phyloP scores from a whole-genome alignment of 2,113 vertebrate species.

The Alosa alosa region DNA sequence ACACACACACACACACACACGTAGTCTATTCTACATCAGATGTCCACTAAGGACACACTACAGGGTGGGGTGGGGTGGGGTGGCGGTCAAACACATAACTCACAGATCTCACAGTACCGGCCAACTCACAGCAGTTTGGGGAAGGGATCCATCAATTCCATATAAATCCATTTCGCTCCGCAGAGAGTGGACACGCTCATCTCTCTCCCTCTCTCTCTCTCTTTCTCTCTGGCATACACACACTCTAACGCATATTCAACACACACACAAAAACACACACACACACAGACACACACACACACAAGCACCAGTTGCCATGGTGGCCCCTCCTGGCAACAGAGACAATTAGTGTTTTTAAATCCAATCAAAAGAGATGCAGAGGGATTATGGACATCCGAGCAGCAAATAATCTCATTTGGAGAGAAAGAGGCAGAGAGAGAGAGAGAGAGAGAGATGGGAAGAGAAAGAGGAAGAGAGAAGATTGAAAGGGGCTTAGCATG shows the following conservation, averaged over 20 bases:
- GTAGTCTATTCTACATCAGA: too few relatives aligned
- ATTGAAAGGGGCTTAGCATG: background rate
- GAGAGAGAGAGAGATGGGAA: background rate
- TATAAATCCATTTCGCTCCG: slow-evolving; percentile 33
- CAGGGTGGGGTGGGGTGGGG: too few relatives aligned
- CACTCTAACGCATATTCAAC: background rate
- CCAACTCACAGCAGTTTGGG: too few relatives aligned
- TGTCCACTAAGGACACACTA: too few relatives aligned
- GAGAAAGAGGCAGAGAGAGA: slow-evolving; percentile 26
- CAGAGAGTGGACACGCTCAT: slow-evolving; percentile 26
- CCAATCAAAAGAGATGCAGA: slow-evolving; percentile 35
- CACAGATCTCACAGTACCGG: too few relatives aligned
- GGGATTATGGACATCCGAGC: slow-evolving; percentile 31
- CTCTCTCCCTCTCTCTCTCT: background rate
- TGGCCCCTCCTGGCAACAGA: slow-evolving; percentile 2
- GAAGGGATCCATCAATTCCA: background rate
- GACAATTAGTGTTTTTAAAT: slow-evolving; percentile 44
- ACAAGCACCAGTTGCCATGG: background rate
- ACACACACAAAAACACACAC: background rate
- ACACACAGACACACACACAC: background rate
- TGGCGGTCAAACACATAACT: too few relatives aligned
- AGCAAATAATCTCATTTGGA: slow-evolving; percentile 40
- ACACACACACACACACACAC: too few relatives aligned
- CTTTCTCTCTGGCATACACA: background rate
- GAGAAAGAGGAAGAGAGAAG: background rate